Evolutionary conservation across 2,888 invertebrate genomes (phyloP), one percentile per base, ranked within the genome.

Genomic region (Ashinkailepas kermadecensis): DNA sequence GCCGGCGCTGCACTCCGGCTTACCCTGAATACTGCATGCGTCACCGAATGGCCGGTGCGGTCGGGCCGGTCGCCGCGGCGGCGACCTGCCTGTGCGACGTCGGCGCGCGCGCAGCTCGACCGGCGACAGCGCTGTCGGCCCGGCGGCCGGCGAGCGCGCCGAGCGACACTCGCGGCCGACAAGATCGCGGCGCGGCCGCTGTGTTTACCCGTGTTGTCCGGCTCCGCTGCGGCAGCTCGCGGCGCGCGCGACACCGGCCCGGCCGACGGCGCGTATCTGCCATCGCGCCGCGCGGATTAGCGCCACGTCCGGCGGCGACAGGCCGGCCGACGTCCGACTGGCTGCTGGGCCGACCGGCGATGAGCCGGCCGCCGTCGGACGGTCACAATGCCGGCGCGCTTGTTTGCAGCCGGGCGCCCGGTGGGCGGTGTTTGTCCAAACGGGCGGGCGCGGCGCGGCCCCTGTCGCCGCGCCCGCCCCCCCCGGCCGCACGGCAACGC

Each of bases 351-450:
- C 18, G 1, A 15, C 0, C 58, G 58, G 39, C 39, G 39, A 39
- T 39, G 39, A 39, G 39, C 58, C 62, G 62, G 62, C 62, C 62
- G 62, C 9, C 39, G 39, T 39, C 39, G 39, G 39, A 39, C 58
- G 58, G 62, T 15, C 62, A 18, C 62, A 13, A 18, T 18, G 62
- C 62, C 18, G 18, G 62, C 59, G 58, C 58, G 58, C 58, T 58
- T 62, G 62, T 62, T 62, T 62, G 62, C 15, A 62, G 62, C 62
- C 62, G 62, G 62, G 8, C 65, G n/a, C 65, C 65, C 65, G 67
- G 67, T 25, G 67, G 67, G 67, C 67, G 67, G 67, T 67, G 67
- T 67, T 67, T 67, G 67, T n/a, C 67, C 67, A 62, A 62, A 62
- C 62, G 9, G 62, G 13, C 62, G 62, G 62, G 15, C 15, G 13